A percentile compares a stretch with the other conserved stretches of the same genome.
Conservation (phyloP, 2,113 vertebrate species). For the Hepsetus odoe region DNA sequence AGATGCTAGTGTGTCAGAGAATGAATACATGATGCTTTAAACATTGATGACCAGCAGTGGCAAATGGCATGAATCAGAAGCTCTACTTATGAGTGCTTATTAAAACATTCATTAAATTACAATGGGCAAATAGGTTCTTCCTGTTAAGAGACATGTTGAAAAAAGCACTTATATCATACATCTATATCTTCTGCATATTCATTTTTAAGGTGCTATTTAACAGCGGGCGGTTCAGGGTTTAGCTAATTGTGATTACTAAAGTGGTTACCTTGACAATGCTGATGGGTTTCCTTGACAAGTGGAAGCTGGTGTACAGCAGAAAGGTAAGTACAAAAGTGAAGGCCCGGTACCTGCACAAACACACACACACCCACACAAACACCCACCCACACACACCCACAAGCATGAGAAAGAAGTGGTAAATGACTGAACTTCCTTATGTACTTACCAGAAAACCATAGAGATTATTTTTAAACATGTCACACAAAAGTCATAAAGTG, state of each 20-base stretch:
- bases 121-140: too few relatives aligned
- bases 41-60: too few relatives aligned
- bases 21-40: too few relatives aligned
- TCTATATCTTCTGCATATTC: too few relatives aligned
- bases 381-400: neutral
- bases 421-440: neutral
- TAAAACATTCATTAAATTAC: too few relatives aligned
- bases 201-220: too few relatives aligned
- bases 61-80: too few relatives aligned
- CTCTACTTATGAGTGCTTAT: too few relatives aligned
- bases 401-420: neutral
- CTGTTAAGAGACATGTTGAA: too few relatives aligned
- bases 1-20: too few relatives aligned
- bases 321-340: constrained; percentile 89
- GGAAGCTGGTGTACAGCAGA: constrained; percentile 89
- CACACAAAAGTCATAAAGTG: too few relatives aligned
- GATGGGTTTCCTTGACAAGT: constrained; percentile 94
- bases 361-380: constrained; percentile 14
- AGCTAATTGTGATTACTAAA: neutral
- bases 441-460: neutral
- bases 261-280: constrained; percentile 90
- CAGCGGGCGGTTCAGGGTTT: neutral
- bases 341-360: constrained; percentile 81
- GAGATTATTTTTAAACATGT: neutral
- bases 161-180: too few relatives aligned